These are phyloP conservation scores for Amblyjoppa fuscipennis DNA, from an alignment of 2,888 invertebrate genomes.

Conservation along the genomic window DNA sequence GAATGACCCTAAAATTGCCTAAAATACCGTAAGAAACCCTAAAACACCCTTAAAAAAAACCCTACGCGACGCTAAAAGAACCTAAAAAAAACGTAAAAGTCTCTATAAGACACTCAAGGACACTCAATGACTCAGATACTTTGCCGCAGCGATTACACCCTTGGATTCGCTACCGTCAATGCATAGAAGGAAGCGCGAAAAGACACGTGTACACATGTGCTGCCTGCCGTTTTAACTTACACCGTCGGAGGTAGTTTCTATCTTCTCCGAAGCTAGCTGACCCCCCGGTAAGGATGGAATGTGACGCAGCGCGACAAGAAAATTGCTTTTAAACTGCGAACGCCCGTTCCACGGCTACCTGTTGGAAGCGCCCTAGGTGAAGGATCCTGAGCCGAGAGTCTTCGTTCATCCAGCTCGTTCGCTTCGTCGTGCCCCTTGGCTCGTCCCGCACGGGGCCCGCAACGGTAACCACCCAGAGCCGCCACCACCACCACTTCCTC, in stretches of 20 bases:
- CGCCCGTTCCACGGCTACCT: constrained; percentile 73
- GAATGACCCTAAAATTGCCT: no score
- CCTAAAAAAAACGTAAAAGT: no score
- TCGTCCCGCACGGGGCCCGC: constrained; percentile 7
- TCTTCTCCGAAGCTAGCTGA: background rate
- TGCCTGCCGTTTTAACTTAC: background rate
- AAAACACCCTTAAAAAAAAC: no score
- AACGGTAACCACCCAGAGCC: constrained; percentile 26
- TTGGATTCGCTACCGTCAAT: no score
- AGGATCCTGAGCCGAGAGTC: constrained; percentile 30
- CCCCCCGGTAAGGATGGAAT: constrained; percentile 59
- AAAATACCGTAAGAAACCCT: no score
- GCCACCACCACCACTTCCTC: constrained; percentile 11
- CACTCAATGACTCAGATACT: no score
- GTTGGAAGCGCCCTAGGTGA: constrained; percentile 73
- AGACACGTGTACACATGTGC: no score
- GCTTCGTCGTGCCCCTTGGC: constrained; percentile 17
- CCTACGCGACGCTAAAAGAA: no score
- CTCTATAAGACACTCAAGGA: no score
- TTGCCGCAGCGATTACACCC: no score
- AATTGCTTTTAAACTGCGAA: constrained; percentile 75
- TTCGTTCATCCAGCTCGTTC: constrained; percentile 2
- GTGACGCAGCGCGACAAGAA: constrained; percentile 71
- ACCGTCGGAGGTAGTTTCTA: background rate
- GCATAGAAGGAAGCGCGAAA: no score